A percentile compares a stretch with the other conserved stretches of the same genome.
Evolutionary conservation across 2,797 vertebrate genomes (phyloP).

Genomic region (Tokudaia tokunoshimensis): DNA sequence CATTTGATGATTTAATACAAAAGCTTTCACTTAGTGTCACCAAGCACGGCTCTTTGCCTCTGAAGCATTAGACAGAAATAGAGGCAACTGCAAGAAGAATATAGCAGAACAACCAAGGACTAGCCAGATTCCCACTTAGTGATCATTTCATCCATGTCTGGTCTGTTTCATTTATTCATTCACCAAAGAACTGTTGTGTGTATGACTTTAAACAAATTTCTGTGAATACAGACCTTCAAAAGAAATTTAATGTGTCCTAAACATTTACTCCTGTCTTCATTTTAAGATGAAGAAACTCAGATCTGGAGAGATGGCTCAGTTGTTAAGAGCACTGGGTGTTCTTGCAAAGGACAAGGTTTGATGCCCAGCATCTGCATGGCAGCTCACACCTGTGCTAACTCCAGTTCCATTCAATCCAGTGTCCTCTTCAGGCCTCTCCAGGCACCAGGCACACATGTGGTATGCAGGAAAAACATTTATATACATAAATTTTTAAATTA

Average conservation of each 20-base stretch:
- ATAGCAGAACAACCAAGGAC: not conserved
- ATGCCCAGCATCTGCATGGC: not conserved
- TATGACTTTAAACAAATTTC: slow-evolving; percentile 31
- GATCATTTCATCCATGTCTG: not conserved
- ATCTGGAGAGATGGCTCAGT: not conserved
- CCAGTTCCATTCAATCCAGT: not conserved
- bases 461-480: not conserved
- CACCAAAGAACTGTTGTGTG: slow-evolving; percentile 27
- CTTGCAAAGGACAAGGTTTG: not conserved
- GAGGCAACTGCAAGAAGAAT: not conserved
- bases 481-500: not conserved
- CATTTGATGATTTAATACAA: slow-evolving; percentile 59
- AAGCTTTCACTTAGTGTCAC: not conserved
- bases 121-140: not conserved
- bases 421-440: not conserved
- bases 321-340: not conserved
- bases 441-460: not conserved
- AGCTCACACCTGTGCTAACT: not conserved
- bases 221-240: slow-evolving; percentile 10
- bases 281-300: slow-evolving; percentile 48
- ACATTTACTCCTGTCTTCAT: slow-evolving; percentile 19
- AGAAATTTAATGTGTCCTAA: slow-evolving; percentile 22
- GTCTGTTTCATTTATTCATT: slow-evolving; percentile 37
- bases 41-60: not conserved
- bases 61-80: slow-evolving; percentile 8